phyloP scores from a whole-genome alignment of 1,140 invertebrate species.

The Dendroctonus valens region DNA sequence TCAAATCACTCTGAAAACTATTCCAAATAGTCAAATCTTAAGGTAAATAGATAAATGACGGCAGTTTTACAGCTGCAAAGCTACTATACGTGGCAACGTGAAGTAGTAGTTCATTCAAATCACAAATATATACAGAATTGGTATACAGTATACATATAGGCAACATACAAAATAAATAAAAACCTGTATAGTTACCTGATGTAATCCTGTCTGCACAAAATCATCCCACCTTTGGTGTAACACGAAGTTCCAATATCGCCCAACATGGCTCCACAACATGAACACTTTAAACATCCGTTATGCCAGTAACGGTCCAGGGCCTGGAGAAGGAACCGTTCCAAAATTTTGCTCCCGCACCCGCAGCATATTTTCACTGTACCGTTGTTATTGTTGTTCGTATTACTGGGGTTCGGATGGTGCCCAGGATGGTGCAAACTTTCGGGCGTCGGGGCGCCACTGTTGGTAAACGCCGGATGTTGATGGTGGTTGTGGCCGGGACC shows the following conservation, averaged over 20 bases:
- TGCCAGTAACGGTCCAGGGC: constrained; percentile 93
- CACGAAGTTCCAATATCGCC: constrained; percentile 87
- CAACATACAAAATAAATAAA: neutral
- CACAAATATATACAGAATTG: no score
- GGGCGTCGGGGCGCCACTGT: constrained; percentile 46
- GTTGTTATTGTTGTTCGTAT: constrained; percentile 59
- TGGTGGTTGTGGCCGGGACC: constrained; percentile 46
- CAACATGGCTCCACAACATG: constrained; percentile 79
- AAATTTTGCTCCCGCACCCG: constrained; percentile 74
- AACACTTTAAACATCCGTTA: constrained; percentile 88
- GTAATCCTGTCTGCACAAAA: constrained; percentile 92
- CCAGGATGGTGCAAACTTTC: constrained; percentile 50
- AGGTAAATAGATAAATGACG: no score
- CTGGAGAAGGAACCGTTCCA: constrained; percentile 83
- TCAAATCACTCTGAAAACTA: no score
- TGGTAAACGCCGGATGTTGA: constrained; percentile 46
- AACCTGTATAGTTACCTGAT: constrained; percentile 69
- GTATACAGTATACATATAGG: no score
- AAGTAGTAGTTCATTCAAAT: no score
- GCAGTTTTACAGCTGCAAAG: no score
- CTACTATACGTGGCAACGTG: no score
- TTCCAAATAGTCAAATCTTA: no score
- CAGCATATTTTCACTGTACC: constrained; percentile 64
- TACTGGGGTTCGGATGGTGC: constrained; percentile 49
- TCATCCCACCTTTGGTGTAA: constrained; percentile 88